These are phyloP conservation scores for Cerastoderma edule DNA, from an alignment of 2,888 invertebrate genomes.

Conservation along the genomic window DNA sequence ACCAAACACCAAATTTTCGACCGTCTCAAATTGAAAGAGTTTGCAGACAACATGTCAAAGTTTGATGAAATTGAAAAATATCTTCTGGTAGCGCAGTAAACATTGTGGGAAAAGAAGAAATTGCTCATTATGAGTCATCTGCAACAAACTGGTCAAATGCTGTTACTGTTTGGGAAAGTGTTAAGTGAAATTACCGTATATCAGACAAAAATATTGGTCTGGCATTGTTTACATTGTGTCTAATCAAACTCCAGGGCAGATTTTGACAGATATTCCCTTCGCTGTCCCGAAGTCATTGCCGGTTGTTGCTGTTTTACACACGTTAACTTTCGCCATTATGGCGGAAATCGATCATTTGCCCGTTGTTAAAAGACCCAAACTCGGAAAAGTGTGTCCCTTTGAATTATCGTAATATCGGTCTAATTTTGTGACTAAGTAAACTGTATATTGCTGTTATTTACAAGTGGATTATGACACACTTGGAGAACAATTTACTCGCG, in stretches of 20 bases:
- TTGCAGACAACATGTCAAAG: too few relatives aligned
- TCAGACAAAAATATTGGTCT: too few relatives aligned
- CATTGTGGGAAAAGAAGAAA: slow-evolving; percentile 5
- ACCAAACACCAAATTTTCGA: too few relatives aligned
- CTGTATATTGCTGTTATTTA: slow-evolving; percentile 32
- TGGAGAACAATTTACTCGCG: slow-evolving; percentile 25
- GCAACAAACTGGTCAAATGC: too few relatives aligned
- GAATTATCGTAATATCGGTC: slow-evolving; percentile 24
- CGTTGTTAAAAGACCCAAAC: slow-evolving; percentile 14
- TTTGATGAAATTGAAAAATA: too few relatives aligned
- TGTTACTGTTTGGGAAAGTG: too few relatives aligned
- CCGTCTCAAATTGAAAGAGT: too few relatives aligned
- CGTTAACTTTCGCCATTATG: neutral
- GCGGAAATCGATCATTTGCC: slow-evolving; percentile 23
- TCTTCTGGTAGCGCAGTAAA: too few relatives aligned
- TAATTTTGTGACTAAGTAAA: slow-evolving; percentile 40
- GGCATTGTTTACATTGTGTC: too few relatives aligned
- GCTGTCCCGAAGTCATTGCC: slow-evolving; percentile 20
- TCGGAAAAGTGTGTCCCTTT: slow-evolving; percentile 8
- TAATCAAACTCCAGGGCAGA: slow-evolving; percentile 18
- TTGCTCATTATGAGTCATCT: neutral
- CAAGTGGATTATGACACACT: slow-evolving; percentile 24
- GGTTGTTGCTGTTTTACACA: neutral
- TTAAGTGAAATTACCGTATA: too few relatives aligned
- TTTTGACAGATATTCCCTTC: slow-evolving; percentile 26